Percentiles rank a stretch among this genome's conserved stretches.
These are phyloP conservation scores for Elanoides forficatus DNA, from an alignment of 2,113 vertebrate species.

Conservation along the genomic window DNA sequence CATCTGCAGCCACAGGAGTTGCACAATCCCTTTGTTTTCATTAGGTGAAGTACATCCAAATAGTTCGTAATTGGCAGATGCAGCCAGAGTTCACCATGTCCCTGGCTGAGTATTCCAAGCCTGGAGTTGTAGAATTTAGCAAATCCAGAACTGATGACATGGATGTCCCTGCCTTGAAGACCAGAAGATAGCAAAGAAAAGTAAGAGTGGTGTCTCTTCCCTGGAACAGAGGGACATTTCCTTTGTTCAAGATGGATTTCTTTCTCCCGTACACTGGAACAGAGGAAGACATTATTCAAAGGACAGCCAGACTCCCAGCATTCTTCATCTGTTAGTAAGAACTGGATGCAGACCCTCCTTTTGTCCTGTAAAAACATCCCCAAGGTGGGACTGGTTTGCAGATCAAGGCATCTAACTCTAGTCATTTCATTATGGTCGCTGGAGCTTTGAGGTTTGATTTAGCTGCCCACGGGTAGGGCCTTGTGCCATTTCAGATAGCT, in stretches of 20 bases:
- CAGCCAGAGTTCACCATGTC: neutral
- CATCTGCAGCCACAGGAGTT: neutral
- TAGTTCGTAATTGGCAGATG: neutral
- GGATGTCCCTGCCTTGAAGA: neutral
- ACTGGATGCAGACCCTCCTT: neutral
- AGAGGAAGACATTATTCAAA: neutral
- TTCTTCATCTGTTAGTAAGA: neutral
- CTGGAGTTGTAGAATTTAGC: neutral
- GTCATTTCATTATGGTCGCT: neutral
- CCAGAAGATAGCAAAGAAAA: neutral
- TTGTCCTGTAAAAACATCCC: neutral
- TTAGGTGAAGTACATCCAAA: neutral
- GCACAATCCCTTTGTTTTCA: neutral
- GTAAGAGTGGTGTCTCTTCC: neutral
- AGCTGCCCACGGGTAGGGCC: no score
- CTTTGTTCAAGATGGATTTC: neutral
- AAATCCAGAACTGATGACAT: neutral
- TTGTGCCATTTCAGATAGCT: neutral
- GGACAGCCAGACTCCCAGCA: neutral
- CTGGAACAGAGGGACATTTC: neutral
- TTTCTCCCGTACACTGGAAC: neutral
- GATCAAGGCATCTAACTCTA: neutral
- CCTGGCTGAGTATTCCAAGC: neutral
- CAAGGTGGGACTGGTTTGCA: neutral
- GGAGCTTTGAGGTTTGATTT: neutral